phyloP scores from a whole-genome alignment of 2,113 vertebrate species.

The Lathamus discolor region DNA sequence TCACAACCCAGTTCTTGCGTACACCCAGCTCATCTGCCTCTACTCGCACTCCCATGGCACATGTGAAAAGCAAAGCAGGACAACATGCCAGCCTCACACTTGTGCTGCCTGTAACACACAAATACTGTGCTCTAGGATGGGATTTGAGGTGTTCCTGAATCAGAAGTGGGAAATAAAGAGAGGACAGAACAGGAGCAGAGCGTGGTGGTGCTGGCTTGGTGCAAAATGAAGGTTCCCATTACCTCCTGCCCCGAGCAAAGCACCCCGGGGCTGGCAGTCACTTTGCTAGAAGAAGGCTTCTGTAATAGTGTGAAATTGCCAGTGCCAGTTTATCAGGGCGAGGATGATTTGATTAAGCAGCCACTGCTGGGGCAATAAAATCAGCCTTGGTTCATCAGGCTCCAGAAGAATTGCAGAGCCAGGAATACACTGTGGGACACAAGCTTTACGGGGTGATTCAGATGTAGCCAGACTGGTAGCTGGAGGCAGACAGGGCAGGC shows the following conservation, averaged over 20 bases:
- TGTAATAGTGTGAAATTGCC: not conserved
- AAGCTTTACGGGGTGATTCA: not conserved
- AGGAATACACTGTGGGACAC: not conserved
- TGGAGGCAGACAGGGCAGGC: not conserved
- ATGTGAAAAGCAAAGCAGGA: not conserved
- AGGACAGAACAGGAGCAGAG: not conserved
- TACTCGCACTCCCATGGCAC: rapidly evolving
- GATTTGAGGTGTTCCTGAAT: not conserved
- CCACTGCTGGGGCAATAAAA: conserved; percentile 27
- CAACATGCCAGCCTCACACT: not conserved
- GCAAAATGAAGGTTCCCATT: not conserved
- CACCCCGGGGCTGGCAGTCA: not conserved
- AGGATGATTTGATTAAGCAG: conserved; percentile 21
- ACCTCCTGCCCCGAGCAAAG: not conserved
- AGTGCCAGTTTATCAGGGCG: not conserved
- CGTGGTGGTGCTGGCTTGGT: not conserved
- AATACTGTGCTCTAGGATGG: not conserved
- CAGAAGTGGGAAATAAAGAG: not conserved
- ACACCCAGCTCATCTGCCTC: not conserved
- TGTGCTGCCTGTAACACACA: not conserved
- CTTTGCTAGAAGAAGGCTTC: not conserved
- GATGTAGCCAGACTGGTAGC: not conserved
- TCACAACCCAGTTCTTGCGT: not conserved
- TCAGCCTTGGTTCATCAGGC: not conserved
- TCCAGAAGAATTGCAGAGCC: conserved; percentile 4